Percentiles rank a stretch among this genome's conserved stretches.
These are phyloP conservation scores for Fragum sueziense DNA, from an alignment of 2,888 invertebrate genomes.

Conservation along the genomic window DNA sequence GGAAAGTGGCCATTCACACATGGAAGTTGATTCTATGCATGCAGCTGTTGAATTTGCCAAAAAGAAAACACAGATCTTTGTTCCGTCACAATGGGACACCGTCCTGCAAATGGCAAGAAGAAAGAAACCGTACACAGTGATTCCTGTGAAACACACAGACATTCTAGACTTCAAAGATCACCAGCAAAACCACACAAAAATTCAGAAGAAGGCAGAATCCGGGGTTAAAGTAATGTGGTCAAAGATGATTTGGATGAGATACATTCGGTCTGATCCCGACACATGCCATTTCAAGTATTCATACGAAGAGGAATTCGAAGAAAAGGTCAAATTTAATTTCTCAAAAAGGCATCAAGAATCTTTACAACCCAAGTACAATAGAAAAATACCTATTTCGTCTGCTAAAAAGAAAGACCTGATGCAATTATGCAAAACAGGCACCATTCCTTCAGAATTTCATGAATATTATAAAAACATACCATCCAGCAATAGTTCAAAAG, in stretches of 20 bases:
- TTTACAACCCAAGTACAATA: neutral
- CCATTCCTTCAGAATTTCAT: conserved; percentile 4
- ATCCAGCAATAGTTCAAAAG: neutral
- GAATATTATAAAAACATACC: neutral
- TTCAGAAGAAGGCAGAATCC: no score
- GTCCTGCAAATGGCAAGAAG: conserved; percentile 31
- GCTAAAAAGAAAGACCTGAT: neutral
- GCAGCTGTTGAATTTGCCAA: conserved; percentile 42
- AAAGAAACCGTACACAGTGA: conserved; percentile 26
- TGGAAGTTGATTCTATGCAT: conserved; percentile 53
- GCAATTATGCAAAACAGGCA: neutral
- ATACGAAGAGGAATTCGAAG: neutral
- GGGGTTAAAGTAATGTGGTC: no score
- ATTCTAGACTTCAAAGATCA: no score
- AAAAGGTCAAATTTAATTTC: no score
- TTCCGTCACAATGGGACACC: conserved; percentile 45
- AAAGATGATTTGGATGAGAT: neutral
- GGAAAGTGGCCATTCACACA: conserved; percentile 51
- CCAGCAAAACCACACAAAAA: no score
- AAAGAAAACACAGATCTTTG: conserved; percentile 39
- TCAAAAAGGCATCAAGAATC: no score
- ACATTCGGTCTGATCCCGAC: neutral
- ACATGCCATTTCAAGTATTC: neutral
- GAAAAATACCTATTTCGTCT: neutral
- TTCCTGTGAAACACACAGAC: neutral